phyloP scores from a whole-genome alignment of 2,888 invertebrate species.

The Lamellibrachia columna region DNA sequence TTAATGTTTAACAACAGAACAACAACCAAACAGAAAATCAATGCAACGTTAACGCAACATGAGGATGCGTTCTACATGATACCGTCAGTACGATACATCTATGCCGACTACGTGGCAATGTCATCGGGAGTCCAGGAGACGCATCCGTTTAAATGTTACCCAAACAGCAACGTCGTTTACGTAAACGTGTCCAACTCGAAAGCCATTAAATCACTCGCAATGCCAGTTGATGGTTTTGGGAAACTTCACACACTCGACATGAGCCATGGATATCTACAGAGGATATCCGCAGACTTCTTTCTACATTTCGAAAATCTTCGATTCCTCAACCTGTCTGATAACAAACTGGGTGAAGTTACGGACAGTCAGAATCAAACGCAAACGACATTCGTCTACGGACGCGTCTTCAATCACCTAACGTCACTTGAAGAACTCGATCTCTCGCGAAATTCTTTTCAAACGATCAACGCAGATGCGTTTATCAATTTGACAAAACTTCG shows the following conservation, averaged over 20 bases:
- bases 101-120: background rate
- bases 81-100: background rate
- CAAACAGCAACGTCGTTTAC: background rate
- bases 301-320: background rate
- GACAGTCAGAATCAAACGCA: background rate
- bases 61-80: background rate
- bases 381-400: background rate
- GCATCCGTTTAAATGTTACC: background rate
- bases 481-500: constrained; percentile 7
- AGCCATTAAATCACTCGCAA: background rate
- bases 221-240: background rate
- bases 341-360: background rate
- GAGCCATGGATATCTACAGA: background rate
- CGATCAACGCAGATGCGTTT: background rate
- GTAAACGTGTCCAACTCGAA: background rate
- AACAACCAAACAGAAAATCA: background rate
- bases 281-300: background rate
- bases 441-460: background rate
- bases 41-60: background rate
- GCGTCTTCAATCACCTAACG: background rate
- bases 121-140: background rate
- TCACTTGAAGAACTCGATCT: background rate
- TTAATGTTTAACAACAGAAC: background rate
- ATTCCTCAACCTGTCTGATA: background rate
- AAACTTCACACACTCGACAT: background rate